Base-by-base conservation (phyloP, 2,797 vertebrate species). In the Enteromius afrohamiltoni region DNA sequence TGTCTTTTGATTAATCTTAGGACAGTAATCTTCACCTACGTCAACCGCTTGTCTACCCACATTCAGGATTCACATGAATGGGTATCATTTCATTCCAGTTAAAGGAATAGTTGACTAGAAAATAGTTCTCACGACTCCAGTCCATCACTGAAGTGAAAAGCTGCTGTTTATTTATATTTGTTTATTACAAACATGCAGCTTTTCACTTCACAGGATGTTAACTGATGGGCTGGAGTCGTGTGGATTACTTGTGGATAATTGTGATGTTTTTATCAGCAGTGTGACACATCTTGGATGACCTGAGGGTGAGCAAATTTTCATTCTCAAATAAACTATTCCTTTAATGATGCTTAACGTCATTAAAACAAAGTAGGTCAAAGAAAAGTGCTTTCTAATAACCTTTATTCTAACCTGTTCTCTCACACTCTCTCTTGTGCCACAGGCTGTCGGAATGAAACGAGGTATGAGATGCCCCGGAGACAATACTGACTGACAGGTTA, bases 401-500 rank as follows among this genome's bases (percentile, higher is more conserved):
- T 64, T 67, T n/a, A 47, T 71, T 60, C 53, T 8, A 76, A 76
- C 14, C 4, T 40, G 45, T 37, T 55, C 37, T 13, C 23, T 9
- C 14, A 1, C 17, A 4, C n/a, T 1, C 1, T 34, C 17, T 40
- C 58, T 76, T 40, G 31, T 76, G 26, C 45, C 55, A 47, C 8
- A 13, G 21, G 80, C 80, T 82, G n/a, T 40, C n/a, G 45, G 60
- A 82, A 67, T 26, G 10, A 70, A 80, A 45, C 9, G 6, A 31
- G 47, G 58, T 47, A 31, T 31, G 37, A 37, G 45, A 65, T 74
- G 71, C 31, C 23, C 10, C 10, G 1, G 34, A 74, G 9, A 55
- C 34, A 1, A 34, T 6, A 23, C 11, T 34, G 58, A 62, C 29
- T 74, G 80, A 75, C 69, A 82, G 45, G 42, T 71, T 80, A 45